These are phyloP conservation scores for Acropternis orthonyx DNA, from an alignment of 2,797 vertebrate genomes.

Conservation along the genomic window DNA sequence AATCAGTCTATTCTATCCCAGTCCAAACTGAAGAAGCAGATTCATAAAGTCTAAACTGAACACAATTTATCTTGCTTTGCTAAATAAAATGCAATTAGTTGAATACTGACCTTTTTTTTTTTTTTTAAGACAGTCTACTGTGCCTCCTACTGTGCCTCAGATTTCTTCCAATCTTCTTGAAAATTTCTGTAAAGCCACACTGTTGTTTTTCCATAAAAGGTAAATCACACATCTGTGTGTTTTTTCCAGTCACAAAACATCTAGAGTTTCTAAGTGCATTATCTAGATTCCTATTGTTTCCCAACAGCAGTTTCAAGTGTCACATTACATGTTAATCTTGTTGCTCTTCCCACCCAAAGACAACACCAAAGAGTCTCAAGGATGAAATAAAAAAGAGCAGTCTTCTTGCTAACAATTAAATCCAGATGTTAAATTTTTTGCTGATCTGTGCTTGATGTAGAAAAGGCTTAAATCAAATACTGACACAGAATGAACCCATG, in stretches of 20 bases:
- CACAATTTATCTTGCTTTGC: not conserved
- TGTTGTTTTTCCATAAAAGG: not conserved
- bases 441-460: not conserved
- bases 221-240: not conserved
- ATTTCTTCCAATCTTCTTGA: not conserved
- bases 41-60: not conserved
- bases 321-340: not conserved
- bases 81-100: not conserved
- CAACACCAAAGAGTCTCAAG: not conserved
- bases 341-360: not conserved
- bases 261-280: not conserved
- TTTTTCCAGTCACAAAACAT: not conserved
- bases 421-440: not conserved
- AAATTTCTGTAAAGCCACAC: not conserved
- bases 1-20: not conserved
- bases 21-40: not conserved
- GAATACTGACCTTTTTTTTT: not conserved
- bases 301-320: not conserved
- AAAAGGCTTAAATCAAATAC: not conserved
- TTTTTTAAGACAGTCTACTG: not conserved
- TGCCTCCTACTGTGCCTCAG: not conserved
- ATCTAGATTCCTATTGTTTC: not conserved
- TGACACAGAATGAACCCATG: not conserved
- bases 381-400: not conserved
- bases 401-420: not conserved